A percentile compares a stretch with the other conserved stretches of the same genome.
Evolutionary conservation across 1,140 invertebrate species (phyloP).

Genomic region (Stenopsyche tienmushanensis): DNA sequence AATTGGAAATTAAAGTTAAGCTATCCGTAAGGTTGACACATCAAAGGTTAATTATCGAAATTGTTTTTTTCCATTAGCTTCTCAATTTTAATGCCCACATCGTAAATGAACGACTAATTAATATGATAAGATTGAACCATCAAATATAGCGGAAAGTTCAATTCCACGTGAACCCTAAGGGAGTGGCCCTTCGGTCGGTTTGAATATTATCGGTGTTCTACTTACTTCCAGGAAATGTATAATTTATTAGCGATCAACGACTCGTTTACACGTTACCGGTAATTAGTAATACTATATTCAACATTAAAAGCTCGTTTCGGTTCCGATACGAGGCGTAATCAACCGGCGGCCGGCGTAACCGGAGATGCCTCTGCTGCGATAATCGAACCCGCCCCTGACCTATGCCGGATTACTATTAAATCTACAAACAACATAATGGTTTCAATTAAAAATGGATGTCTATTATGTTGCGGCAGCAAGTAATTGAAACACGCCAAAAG

Average conservation of each 20-base stretch:
- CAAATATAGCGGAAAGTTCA: slow-evolving; percentile 19
- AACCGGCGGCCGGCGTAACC: no score
- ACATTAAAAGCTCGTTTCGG: slow-evolving; percentile 28
- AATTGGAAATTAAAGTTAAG: no score
- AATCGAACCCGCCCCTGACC: no score
- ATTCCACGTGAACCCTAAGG: slow-evolving; percentile 25
- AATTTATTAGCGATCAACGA: slow-evolving; percentile 34
- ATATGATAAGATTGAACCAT: slow-evolving; percentile 30
- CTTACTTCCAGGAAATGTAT: slow-evolving; percentile 22
- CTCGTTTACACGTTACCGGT: slow-evolving; percentile 26
- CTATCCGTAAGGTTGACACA: neutral
- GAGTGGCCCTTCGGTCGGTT: slow-evolving; percentile 18
- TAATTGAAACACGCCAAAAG: no score
- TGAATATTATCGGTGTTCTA: slow-evolving; percentile 5
- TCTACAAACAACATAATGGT: no score
- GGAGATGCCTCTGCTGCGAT: no score
- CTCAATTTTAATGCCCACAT: slow-evolving; percentile 15
- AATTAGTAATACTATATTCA: slow-evolving; percentile 32
- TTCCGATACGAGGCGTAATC: no score
- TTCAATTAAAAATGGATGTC: no score
- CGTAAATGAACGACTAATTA: slow-evolving; percentile 25
- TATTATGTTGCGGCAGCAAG: no score
- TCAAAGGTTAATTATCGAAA: slow-evolving; percentile 9
- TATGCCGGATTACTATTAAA: no score
- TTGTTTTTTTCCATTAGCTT: slow-evolving; percentile 5